Evolutionary conservation across 1,140 invertebrate genomes (phyloP).

Genomic region (Diuraphis noxia): DNA sequence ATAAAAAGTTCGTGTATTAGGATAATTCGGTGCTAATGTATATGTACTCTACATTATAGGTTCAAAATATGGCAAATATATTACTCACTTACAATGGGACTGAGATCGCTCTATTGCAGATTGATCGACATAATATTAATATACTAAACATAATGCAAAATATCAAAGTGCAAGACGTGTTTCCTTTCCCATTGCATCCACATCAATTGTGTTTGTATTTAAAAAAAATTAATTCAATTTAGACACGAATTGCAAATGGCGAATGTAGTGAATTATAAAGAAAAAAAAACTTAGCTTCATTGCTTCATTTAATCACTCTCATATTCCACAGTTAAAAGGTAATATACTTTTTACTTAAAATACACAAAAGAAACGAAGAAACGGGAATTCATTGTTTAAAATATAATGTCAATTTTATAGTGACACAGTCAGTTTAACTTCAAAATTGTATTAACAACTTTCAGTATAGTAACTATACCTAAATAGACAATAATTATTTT

Average conservation of each 20-base stretch:
- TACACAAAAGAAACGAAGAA: neutral
- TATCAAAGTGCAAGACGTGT: neutral
- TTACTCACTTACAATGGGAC: neutral
- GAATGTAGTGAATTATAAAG: neutral
- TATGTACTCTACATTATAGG: too few relatives aligned
- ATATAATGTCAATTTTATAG: neutral
- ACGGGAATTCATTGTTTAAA: neutral
- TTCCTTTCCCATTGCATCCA: neutral
- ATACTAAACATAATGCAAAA: neutral
- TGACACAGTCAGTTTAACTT: neutral
- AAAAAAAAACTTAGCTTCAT: neutral
- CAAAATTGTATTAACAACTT: too few relatives aligned
- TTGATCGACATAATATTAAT: neutral
- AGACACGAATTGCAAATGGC: neutral
- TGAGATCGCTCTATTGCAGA: neutral
- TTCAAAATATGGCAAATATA: too few relatives aligned
- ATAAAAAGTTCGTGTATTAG: neutral
- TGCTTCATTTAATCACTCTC: neutral
- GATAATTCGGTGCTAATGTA: too few relatives aligned
- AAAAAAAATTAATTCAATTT: neutral
- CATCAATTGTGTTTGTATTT: neutral
- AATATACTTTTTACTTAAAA: too few relatives aligned
- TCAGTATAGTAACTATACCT: too few relatives aligned
- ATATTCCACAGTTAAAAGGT: neutral
- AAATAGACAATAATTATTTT: neutral